A percentile compares a stretch with the other conserved stretches of the same genome.
These are phyloP conservation scores for Campopleginae sp. DNA, from an alignment of 2,888 invertebrate species.

Conservation along the genomic window DNA sequence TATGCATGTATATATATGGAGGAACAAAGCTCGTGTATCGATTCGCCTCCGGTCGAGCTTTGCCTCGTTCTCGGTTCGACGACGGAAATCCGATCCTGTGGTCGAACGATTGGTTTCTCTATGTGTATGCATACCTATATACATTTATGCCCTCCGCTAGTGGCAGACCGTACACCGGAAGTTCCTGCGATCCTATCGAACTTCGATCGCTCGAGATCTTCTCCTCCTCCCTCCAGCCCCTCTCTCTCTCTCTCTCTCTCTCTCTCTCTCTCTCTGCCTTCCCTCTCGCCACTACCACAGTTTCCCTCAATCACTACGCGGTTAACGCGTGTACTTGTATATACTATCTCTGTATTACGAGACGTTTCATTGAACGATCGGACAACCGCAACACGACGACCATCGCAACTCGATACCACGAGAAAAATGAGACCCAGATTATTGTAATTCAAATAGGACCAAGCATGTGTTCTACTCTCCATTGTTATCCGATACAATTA, in stretches of 20 bases:
- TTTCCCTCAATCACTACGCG: conserved; percentile 11
- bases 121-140: neutral
- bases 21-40: conserved; percentile 38
- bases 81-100: conserved; percentile 68
- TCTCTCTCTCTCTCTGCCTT: neutral
- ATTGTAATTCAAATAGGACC: conserved; percentile 27
- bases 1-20: neutral
- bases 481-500: conserved; percentile 29
- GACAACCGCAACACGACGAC: conserved; percentile 52
- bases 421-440: conserved; percentile 55
- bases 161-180: conserved; percentile 58
- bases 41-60: conserved; percentile 63
- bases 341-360: conserved; percentile 35
- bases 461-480: conserved; percentile 28
- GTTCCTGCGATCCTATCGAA: conserved; percentile 64
- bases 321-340: conserved; percentile 13
- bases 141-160: neutral
- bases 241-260: no score
- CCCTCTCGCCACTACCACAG: conserved; percentile 9
- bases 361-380: conserved; percentile 66
- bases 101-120: conserved; percentile 59
- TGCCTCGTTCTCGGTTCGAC: conserved; percentile 53
- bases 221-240: neutral
- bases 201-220: conserved; percentile 61
- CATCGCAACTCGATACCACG: conserved; percentile 58